These are phyloP conservation scores for Iselma pallidipennis DNA, from an alignment of 2,888 invertebrate species.

Conservation along the genomic window DNA sequence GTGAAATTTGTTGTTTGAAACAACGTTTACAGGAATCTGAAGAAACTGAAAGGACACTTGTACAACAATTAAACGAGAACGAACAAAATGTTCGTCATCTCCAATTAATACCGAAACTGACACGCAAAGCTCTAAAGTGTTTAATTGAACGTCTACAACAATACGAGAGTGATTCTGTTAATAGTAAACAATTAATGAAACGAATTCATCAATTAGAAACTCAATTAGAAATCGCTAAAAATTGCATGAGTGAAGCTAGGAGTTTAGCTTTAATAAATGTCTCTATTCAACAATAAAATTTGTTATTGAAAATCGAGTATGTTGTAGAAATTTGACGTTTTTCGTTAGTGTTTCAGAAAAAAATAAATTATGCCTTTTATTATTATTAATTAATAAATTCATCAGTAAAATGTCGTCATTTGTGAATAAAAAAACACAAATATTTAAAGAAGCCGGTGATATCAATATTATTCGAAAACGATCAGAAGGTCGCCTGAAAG, in stretches of 20 bases:
- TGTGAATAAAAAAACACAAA: constrained; percentile 43
- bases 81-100: not conserved
- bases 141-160: not conserved
- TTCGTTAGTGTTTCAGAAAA: too few relatives aligned
- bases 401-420: constrained; percentile 36
- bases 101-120: not conserved
- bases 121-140: not conserved
- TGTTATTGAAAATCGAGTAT: not conserved
- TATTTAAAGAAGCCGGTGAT: constrained; percentile 51
- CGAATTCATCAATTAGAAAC: too few relatives aligned
- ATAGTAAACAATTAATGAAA: too few relatives aligned
- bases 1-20: not conserved
- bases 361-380: not conserved
- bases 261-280: too few relatives aligned
- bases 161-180: too few relatives aligned
- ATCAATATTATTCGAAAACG: constrained; percentile 54
- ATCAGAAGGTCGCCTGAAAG: constrained; percentile 62
- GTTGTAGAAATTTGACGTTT: not conserved
- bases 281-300: not conserved
- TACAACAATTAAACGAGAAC: not conserved
- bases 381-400: not conserved
- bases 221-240: too few relatives aligned
- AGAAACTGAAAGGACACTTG: not conserved
- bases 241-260: too few relatives aligned
- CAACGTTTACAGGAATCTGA: not conserved